Percentiles rank a stretch among this genome's conserved stretches.
phyloP scores from a whole-genome alignment of 1,140 invertebrate genomes.

The Schlechtendalia chinensis region DNA sequence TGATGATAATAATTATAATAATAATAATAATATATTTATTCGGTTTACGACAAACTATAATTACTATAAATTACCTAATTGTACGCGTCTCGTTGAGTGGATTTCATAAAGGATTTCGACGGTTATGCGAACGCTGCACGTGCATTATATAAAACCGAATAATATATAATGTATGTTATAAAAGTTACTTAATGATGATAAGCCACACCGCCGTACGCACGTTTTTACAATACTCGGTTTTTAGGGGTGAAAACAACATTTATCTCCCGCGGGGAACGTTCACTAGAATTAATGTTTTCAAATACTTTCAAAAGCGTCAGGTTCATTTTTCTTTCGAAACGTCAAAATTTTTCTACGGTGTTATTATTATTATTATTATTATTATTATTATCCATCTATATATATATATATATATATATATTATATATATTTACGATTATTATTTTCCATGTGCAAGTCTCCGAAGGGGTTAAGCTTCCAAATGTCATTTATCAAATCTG shows the following conservation, averaged over 20 bases:
- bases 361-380: slow-evolving; percentile 47
- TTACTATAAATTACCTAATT: slow-evolving; percentile 1
- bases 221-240: slow-evolving; percentile 20
- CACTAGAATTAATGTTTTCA: slow-evolving; percentile 43
- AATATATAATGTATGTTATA: slow-evolving; percentile 3
- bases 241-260: slow-evolving; percentile 41
- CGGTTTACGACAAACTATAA: too few species aligned
- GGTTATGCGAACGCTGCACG: slow-evolving; percentile 1
- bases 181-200: slow-evolving; percentile 31
- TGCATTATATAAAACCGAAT: neutral
- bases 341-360: slow-evolving; percentile 46
- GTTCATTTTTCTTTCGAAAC: slow-evolving; percentile 47
- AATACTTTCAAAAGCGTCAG: slow-evolving; percentile 45
- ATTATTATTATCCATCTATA: slow-evolving; percentile 32
- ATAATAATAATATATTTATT: too few species aligned
- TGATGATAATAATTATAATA: too few species aligned
- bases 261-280: slow-evolving; percentile 21
- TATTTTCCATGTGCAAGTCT: slow-evolving; percentile 28
- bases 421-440: slow-evolving; percentile 3
- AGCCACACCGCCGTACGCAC: neutral
- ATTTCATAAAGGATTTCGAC: slow-evolving; percentile 27
- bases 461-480: slow-evolving; percentile 31
- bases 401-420: neutral
- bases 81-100: neutral
- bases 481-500: slow-evolving; percentile 46